These are phyloP conservation scores for Caenorhabditis inopinata DNA, from an alignment of 1,140 invertebrate species.

Conservation along the genomic window DNA sequence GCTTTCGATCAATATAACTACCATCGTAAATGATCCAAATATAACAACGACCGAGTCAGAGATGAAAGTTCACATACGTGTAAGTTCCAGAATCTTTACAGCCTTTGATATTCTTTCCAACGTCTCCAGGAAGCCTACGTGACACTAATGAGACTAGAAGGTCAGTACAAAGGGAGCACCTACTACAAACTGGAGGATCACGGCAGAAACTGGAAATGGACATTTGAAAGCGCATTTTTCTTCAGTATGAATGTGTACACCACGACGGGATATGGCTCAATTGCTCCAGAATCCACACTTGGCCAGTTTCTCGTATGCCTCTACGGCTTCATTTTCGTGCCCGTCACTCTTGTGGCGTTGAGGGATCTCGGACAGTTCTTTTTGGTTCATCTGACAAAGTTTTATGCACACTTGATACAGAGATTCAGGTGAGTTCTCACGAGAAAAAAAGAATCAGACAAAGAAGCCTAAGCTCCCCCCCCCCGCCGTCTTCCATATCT, in stretches of 20 bases:
- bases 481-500: too few relatives aligned
- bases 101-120: not conserved
- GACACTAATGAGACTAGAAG: conserved; percentile 20
- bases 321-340: conserved; percentile 40
- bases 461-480: too few relatives aligned
- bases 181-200: conserved; percentile 36
- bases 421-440: not conserved
- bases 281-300: not conserved
- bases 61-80: conserved; percentile 3
- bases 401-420: conserved; percentile 15
- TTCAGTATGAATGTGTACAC: conserved; percentile 42
- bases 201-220: conserved; percentile 36
- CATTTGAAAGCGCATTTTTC: conserved; percentile 37
- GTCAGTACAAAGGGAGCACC: conserved; percentile 29
- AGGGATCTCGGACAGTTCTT: conserved; percentile 40
- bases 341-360: conserved; percentile 34
- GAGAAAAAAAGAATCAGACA: too few relatives aligned
- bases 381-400: conserved; percentile 40
- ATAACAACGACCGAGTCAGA: not conserved
- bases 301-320: conserved; percentile 18
- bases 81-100: not conserved
- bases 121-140: conserved; percentile 25
- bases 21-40: not conserved
- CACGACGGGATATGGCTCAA: conserved; percentile 36
- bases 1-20: not conserved